Conservation (phyloP, 2,797 vertebrate genomes). For the Garrulus glandarius region DNA sequence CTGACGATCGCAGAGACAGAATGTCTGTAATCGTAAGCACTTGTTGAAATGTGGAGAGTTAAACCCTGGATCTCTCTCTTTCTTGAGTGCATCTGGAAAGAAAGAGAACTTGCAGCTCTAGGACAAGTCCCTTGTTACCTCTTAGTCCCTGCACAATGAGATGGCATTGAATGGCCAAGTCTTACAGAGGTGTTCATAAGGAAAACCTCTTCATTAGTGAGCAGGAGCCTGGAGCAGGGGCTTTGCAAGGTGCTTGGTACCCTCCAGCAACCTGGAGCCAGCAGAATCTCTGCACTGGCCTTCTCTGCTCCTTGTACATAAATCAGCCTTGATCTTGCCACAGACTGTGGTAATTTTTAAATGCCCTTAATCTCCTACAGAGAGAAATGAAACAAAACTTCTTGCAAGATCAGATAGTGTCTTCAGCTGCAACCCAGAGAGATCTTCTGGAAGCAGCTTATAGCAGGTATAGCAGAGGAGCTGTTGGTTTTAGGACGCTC, state of each 20-base stretch:
- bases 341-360: neutral
- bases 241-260: neutral
- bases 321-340: neutral
- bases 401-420: neutral
- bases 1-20: neutral
- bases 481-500: neutral
- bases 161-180: neutral
- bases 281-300: neutral
- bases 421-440: neutral
- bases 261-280: neutral
- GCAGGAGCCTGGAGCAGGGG: neutral
- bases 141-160: neutral
- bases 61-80: neutral
- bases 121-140: neutral
- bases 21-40: neutral
- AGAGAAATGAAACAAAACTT: neutral
- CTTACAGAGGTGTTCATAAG: neutral
- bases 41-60: neutral
- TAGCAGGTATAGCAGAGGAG: neutral
- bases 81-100: neutral
- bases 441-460: neutral
- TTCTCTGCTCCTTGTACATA: neutral
- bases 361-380: neutral
- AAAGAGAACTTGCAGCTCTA: neutral
- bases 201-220: neutral